Base-by-base conservation (phyloP, 1,140 invertebrate genomes). In the Plectrocnemia conspersa region DNA sequence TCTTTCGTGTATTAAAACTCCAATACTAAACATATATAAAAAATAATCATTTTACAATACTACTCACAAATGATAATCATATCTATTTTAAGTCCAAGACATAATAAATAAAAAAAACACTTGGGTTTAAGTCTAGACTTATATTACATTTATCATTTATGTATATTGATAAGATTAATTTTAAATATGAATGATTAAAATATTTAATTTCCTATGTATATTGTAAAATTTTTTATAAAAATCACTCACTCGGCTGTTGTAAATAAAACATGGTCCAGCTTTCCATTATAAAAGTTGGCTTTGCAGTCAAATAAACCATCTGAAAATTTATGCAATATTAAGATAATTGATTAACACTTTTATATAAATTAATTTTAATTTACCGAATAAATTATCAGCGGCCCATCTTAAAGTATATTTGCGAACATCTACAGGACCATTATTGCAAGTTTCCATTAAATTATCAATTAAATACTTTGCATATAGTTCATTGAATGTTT, bases 361-460 rank as follows among this genome's bases (percentile, higher is more conserved):
- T 22, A 18, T 21, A 21, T 48, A 22, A 21, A 19, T 21, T 18
- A 23, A 3, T 3, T 19, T 16, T 41, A 21, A 16, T 33, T 13
- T 21, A 50, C 47, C 47, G n/a, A 24, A 11, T 1, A 50, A 9
- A 7, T 22, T 35, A 38, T 50, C 47, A 5, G 47, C 47, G 23
- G 18, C 19, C n/a, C 32, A 50, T 38, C 47, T 50, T 23, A 22
- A 13, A 38, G 7, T 36, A 24, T 50, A 21, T 24, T 11, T 22
- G 13, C 9, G 13, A 6, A 35, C 19, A 22, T 50, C 47, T n/a
- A 50, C 22, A 2, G 15, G n/a, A 15, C 33, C 35, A 15, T 32
- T 25, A 13, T 38, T 21, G n/a, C 21, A 38, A 10, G 25, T 2
- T 50, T 50, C 23, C 13, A 29, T 13, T n/a, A 50, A 24, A 50